Evolutionary conservation across 2,113 vertebrate genomes (phyloP).

Genomic region (Amphilophus citrinellus): DNA sequence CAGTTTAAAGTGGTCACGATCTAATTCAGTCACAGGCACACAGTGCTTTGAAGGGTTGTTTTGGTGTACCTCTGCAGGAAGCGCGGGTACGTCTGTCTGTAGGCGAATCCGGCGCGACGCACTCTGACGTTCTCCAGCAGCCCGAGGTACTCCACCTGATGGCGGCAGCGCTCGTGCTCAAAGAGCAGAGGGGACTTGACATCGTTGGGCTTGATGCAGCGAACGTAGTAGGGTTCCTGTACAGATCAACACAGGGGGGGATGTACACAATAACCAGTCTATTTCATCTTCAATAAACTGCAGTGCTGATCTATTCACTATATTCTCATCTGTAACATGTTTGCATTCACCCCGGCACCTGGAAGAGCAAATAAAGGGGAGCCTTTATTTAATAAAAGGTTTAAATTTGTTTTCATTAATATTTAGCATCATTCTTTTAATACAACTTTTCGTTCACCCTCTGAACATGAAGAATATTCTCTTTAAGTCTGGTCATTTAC

Average conservation of each 20-base stretch:
- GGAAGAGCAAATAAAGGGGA: neutral
- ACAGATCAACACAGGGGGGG: neutral
- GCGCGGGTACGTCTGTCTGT: slow-evolving; percentile 91
- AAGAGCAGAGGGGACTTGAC: slow-evolving; percentile 95
- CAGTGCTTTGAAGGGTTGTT: neutral
- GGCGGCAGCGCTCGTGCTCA: slow-evolving; percentile 92
- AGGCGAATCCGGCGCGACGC: slow-evolving; percentile 95
- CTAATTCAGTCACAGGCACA: neutral
- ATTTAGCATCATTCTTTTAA: neutral
- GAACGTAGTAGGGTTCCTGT: slow-evolving; percentile 97
- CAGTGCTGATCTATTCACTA: neutral
- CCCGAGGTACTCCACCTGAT: slow-evolving; percentile 97
- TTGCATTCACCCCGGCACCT: neutral
- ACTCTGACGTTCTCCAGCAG: slow-evolving; percentile 96
- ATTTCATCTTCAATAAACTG: neutral
- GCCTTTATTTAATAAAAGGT: neutral
- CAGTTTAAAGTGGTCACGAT: neutral
- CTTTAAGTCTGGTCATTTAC: neutral
- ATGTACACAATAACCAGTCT: neutral
- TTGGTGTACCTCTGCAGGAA: slow-evolving; percentile 92
- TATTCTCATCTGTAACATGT: fast-evolving
- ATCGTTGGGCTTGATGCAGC: slow-evolving; percentile 98
- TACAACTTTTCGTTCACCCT: neutral
- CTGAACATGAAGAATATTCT: neutral
- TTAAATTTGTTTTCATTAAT: neutral